Base-by-base conservation (phyloP, 2,113 vertebrate species). In the Tenrec ecaudatus region DNA sequence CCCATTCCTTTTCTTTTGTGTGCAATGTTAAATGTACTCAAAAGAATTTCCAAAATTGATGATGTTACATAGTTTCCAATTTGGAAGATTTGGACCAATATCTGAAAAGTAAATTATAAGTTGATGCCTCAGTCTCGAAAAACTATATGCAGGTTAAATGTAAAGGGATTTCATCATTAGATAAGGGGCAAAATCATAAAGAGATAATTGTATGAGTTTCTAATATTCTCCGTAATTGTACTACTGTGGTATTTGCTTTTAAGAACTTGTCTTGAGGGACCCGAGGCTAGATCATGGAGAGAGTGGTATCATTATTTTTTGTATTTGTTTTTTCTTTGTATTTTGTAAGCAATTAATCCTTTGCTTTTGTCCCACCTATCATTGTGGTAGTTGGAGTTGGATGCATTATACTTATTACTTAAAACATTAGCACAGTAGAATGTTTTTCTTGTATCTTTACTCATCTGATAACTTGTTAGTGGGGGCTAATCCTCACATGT, bases 91-190 rank as follows among this genome's bases (percentile, higher is more conserved):
- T 31, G 19, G 22, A 43, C 47, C 29, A 80, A 1, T 71, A 58
- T 87, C 60, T 88, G 57, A 88, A 79, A 25, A 81, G 17, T 22
- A 92, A 69, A 62, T 95, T 87, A 81, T 10, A 86, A 3, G 36
- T 92, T 2, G 0, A 66, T 71, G 33, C 22, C 47, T 82, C 11
- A n/a, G 68, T 84, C 92, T 64, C 78, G 6, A 53, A 75, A 15
- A 64, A 60, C 20, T 90, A 83, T 29, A 27, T 86, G 62, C 82
- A 88, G 82, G 31, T 88, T 73, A 58, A 90, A 80, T 75, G 4
- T 79, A n/a, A 84, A 80, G 15, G 2, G 11, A 43, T 82, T 2
- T 90, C 11, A 25, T 66, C 68, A 43, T 64, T 79, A 38, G 19
- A 62, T 80, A 73, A 86, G 75, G 71, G 17, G 53, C 29, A 69